Evolutionary conservation across 2,797 vertebrate species (phyloP), one percentile per base, ranked within the genome.

Genomic region (Garrulus glandarius): DNA sequence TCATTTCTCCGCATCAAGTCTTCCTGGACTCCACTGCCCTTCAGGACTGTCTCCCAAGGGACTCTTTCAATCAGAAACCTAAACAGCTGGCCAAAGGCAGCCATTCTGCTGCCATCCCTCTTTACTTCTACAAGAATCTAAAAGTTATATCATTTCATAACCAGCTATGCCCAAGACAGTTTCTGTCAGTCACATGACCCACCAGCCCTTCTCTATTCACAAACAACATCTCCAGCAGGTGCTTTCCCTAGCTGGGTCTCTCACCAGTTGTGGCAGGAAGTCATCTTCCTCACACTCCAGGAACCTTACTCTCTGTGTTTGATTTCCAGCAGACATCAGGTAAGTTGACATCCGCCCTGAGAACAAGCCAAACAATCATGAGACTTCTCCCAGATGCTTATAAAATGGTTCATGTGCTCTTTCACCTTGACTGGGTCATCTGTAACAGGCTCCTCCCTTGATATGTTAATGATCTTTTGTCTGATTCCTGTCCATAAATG

Each of bases 401-500:
- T 32, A 34, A 70, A 47, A 32, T 22, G 23, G 3, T 34, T 36
- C 6, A 32, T 36, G 36, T 56, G 7, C 15, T 70, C 6, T 71
- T 56, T 79, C 32, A 56, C 9, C 19, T 22, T 56, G 11, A 30
- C 18, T 41, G 26, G 27, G 8, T 43, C 18, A 27, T 32, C 22
- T 56, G 4, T 41, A 63, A n/a, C 36, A 49, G 15, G 9, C 7
- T 63, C 18, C 7, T 63, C 7, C 8, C 32, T 23, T 43, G 8
- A 26, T 32, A 16, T 0, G 0, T 43, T 47, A 27, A 27, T 27
- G 17, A 27, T 13, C 8, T 70, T 61, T 69, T 3, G 1, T 27
- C 21, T 69, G 9, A 16, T 13, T 69, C 47, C 36, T 77, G 17
- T 22, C 15, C 41, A 34, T 19, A 36, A 60, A 60, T 53, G 34